phyloP scores from a whole-genome alignment of 2,888 invertebrate genomes.

The Lasius platythorax region DNA sequence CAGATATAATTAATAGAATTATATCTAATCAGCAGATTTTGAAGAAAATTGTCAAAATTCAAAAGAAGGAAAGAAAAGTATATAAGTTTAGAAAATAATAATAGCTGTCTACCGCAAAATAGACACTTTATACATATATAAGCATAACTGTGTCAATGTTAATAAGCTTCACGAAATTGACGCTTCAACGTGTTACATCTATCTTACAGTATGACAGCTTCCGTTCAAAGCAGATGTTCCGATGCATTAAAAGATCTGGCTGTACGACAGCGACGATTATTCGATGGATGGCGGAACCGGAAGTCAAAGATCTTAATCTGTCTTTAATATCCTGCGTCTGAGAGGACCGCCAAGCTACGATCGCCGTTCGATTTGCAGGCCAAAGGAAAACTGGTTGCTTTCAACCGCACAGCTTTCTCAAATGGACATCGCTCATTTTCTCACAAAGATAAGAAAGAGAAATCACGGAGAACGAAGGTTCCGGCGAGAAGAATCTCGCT shows the following conservation, averaged over 20 bases:
- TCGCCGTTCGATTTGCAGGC: constrained; percentile 63
- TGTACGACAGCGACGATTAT: constrained; percentile 42
- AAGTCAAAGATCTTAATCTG: constrained; percentile 76
- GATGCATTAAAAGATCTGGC: constrained; percentile 49
- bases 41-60: background rate
- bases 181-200: constrained; percentile 43
- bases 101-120: background rate
- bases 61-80: background rate
- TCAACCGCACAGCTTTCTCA: constrained; percentile 34
- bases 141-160: constrained; percentile 13
- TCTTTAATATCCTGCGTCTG: constrained; percentile 80
- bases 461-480: constrained; percentile 42
- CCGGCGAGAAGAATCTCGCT: constrained; percentile 14
- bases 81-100: constrained; percentile 1
- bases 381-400: constrained; percentile 62
- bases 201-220: constrained; percentile 53
- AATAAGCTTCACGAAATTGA: constrained; percentile 44
- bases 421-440: constrained; percentile 75
- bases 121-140: background rate
- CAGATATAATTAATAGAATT: background rate
- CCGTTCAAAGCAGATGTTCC: constrained; percentile 48
- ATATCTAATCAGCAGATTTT: background rate
- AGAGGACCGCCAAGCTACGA: constrained; percentile 59
- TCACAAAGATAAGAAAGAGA: constrained; percentile 72
- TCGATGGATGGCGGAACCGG: constrained; percentile 56